Conservation (phyloP, 2,888 invertebrate genomes). For the Apoderus coryli region DNA sequence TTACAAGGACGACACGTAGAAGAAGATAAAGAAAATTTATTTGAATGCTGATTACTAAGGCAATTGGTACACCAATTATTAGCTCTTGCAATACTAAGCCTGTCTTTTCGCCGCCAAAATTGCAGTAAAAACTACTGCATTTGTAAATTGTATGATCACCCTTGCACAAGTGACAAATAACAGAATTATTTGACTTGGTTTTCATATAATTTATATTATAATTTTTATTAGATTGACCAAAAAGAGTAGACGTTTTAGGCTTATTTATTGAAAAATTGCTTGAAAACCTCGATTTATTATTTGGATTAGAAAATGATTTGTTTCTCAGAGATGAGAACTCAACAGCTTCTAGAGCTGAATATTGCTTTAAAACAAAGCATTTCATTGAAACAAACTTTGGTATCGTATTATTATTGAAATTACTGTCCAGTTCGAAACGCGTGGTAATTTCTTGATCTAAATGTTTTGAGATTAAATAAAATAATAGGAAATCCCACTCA, state of each 20-base stretch:
- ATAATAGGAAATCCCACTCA: background rate
- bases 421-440: background rate
- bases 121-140: background rate
- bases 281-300: too few relatives aligned
- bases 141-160: conserved; percentile 1
- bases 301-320: too few relatives aligned
- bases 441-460: background rate
- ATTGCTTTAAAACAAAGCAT: too few relatives aligned
- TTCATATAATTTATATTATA: background rate
- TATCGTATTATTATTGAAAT: too few relatives aligned
- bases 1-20: conserved; percentile 1
- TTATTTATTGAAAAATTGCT: too few relatives aligned
- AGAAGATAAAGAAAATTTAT: background rate
- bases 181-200: background rate
- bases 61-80: conserved; percentile 2
- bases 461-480: conserved; percentile 2
- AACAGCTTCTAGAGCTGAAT: too few relatives aligned
- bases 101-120: background rate
- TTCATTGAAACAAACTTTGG: too few relatives aligned
- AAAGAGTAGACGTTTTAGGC: too few relatives aligned
- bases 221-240: background rate
- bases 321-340: too few relatives aligned
- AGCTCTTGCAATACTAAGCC: background rate
- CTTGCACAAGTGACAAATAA: background rate
- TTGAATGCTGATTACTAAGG: background rate